Base-by-base conservation (phyloP, 2,113 vertebrate genomes). In the Murina feae region DNA sequence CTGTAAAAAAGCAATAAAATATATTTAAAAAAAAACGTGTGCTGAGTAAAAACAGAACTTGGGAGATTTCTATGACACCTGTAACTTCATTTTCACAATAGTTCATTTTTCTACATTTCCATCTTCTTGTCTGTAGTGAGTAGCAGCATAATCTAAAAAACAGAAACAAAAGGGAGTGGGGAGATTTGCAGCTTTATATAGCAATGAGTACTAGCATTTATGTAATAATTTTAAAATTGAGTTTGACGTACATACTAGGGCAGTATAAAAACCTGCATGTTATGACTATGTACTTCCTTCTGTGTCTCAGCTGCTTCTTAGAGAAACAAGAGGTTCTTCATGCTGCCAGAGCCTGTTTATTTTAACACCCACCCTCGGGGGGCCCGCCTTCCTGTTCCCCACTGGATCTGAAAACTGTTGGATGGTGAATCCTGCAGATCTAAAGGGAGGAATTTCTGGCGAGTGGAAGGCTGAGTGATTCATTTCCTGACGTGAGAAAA, bases 401-500 rank as follows among this genome's bases (percentile, higher is more conserved):
- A 42, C 66, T 55, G 53, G 39, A 49, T 90, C 44, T 94, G 78
- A 86, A 95, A 93, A 72, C 53, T 82, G 25, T 86, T 91, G 60
- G 42, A 65, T 72, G 75, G 84, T 74, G 91, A 93, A 74, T 89
- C 72, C 89, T 93, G 39, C 12, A 87, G 71, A 93, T 94, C 51
- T 92, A 82, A 90, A 66, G 66, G 69, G 66, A 96, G 84, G 80
- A 89, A 95, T 93, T 93, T 82, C 60, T 96, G 87, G 53, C 10
- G 9, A 20, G 39, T 85, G 47, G 84, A 85, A 72, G 3, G 32
- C 66, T 78, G 60, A 94, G 42, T 95, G 96, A 95, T 93, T 96
- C 91, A 92, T 49, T 96, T 96, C 72, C 91, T 79, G 76, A 68
- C 63, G n/a, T 93, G 74, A 89, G 93, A 90, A 85, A 92, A 93